A percentile compares a stretch with the other conserved stretches of the same genome.
These are phyloP conservation scores for Oncopodura yosiiana DNA, from an alignment of 1,140 invertebrate genomes.

Conservation along the genomic window DNA sequence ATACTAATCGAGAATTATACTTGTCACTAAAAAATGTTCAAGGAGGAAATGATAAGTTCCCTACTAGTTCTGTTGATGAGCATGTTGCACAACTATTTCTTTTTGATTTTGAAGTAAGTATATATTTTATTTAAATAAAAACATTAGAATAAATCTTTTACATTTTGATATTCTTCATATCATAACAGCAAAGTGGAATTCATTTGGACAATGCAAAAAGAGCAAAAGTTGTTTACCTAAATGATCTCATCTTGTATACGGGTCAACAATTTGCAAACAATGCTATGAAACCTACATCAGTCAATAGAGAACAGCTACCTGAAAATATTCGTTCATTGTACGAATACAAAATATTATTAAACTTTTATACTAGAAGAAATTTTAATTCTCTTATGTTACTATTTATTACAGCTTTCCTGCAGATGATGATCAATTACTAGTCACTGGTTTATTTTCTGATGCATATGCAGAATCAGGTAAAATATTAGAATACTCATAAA, in stretches of 20 bases:
- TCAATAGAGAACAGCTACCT: constrained; percentile 57
- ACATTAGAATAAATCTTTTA: too few species aligned
- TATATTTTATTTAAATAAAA: too few species aligned
- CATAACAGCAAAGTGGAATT: constrained; percentile 92
- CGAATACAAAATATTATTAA: constrained; percentile 39
- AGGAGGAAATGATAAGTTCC: constrained; percentile 55
- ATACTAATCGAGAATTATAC: constrained; percentile 78
- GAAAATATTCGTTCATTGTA: constrained; percentile 61
- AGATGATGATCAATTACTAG: constrained; percentile 59
- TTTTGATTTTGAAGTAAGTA: constrained; percentile 95
- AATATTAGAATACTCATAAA: too few species aligned
- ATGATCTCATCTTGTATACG: constrained; percentile 64
- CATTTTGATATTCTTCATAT: too few species aligned
- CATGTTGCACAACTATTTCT: constrained; percentile 81
- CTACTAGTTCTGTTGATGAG: constrained; percentile 62
- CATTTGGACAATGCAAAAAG: constrained; percentile 72
- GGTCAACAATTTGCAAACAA: constrained; percentile 79
- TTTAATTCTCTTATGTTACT: constrained; percentile 1
- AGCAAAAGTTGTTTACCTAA: constrained; percentile 67
- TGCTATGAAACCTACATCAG: constrained; percentile 53
- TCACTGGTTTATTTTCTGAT: constrained; percentile 73
- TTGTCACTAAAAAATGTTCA: constrained; percentile 59
- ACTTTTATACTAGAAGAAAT: neutral
- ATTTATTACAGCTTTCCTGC: constrained; percentile 54
- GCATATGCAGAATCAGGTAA: constrained; percentile 60